These are phyloP conservation scores for Liasis olivaceus DNA, from an alignment of 2,797 vertebrate species.

Conservation along the genomic window DNA sequence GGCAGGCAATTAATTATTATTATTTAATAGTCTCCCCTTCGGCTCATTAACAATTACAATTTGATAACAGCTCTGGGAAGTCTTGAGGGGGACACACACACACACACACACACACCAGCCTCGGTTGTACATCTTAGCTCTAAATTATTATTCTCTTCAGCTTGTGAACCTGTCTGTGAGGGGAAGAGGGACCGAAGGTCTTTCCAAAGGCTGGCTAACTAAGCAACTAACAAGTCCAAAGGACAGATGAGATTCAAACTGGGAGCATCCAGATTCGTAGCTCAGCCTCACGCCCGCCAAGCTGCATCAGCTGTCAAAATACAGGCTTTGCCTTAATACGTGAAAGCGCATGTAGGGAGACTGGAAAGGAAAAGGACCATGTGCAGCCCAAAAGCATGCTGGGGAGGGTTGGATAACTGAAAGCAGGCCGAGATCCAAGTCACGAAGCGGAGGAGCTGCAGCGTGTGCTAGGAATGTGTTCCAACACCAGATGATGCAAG, in stretches of 20 bases:
- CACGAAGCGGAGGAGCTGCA: background rate
- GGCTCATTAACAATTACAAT: background rate
- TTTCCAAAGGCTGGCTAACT: background rate
- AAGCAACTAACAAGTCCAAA: background rate
- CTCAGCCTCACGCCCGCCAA: background rate
- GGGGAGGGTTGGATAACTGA: background rate
- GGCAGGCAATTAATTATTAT: background rate
- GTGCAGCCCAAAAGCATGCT: background rate
- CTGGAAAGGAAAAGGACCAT: too few relatives aligned
- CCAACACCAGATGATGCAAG: constrained; percentile 4
- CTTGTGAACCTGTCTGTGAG: background rate
- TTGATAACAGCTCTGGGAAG: background rate
- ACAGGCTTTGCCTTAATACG: background rate
- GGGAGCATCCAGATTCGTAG: background rate
- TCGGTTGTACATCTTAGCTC: background rate
- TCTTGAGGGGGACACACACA: background rate
- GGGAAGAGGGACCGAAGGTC: background rate
- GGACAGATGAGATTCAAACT: background rate
- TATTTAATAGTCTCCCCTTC: background rate
- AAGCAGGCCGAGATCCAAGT: constrained; percentile 8
- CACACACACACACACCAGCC: too few relatives aligned
- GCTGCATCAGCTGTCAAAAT: background rate
- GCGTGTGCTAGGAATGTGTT: background rate
- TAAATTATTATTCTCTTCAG: background rate
- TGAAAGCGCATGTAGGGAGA: background rate